Conservation (phyloP, 2,888 invertebrate species). For the Taenaris catops region DNA sequence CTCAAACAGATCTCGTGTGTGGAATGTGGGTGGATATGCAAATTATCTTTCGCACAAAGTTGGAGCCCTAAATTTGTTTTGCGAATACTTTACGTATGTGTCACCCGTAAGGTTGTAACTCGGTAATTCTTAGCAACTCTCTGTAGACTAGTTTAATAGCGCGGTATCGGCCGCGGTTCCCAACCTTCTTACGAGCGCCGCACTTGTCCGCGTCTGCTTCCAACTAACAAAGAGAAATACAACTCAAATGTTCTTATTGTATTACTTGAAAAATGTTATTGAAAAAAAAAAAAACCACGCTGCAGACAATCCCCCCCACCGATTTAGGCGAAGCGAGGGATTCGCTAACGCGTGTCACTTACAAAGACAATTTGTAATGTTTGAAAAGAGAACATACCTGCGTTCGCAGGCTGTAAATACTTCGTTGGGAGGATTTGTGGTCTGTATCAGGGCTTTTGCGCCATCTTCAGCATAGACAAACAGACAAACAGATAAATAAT, state of each 20-base stretch:
- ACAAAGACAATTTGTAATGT: no score
- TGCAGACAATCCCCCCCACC: no score
- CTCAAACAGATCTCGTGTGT: neutral
- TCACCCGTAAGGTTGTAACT: neutral
- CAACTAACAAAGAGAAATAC: slow-evolving; percentile 29
- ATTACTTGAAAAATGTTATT: no score
- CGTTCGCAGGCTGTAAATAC: no score
- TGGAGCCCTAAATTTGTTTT: slow-evolving; percentile 21
- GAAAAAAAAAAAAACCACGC: no score
- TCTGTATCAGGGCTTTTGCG: neutral
- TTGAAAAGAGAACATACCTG: neutral
- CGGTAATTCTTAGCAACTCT: no score
- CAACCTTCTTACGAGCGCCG: slow-evolving; percentile 33
- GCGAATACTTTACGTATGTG: slow-evolving; percentile 14
- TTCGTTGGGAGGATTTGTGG: no score
- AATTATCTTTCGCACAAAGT: slow-evolving; percentile 2
- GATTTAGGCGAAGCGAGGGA: no score
- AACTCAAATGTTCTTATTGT: neutral
- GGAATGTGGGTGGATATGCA: neutral
- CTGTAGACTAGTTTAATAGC: slow-evolving; percentile 6
- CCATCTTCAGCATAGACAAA: no score
- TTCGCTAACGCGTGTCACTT: no score
- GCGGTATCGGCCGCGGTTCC: slow-evolving; percentile 12
- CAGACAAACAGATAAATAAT: no score
- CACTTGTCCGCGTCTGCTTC: slow-evolving; percentile 26